Evolutionary conservation across 2,113 vertebrate species (phyloP).

Genomic region (Campylomormyrus numenius): DNA sequence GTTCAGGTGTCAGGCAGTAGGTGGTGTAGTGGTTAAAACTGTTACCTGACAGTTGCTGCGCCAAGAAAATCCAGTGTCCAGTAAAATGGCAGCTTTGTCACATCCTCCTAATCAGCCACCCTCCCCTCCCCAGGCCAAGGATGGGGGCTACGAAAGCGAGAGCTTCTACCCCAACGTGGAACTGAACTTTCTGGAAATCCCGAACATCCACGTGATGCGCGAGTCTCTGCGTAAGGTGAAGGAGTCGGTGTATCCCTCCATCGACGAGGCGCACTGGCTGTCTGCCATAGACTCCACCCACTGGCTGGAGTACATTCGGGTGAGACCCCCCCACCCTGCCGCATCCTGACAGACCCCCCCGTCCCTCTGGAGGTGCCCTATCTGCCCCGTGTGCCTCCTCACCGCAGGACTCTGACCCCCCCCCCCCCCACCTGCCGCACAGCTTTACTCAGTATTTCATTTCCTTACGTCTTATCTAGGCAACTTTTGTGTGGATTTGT

Average conservation of each 20-base stretch:
- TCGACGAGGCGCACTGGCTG: conserved; percentile 83
- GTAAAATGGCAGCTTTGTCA: neutral
- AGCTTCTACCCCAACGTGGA: conserved; percentile 84
- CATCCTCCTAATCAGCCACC: neutral
- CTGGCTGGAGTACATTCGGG: conserved; percentile 91
- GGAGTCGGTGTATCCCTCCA: conserved; percentile 83
- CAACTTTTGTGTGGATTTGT: neutral
- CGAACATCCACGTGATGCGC: conserved; percentile 95
- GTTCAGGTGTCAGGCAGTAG: neutral
- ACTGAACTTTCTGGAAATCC: conserved; percentile 86
- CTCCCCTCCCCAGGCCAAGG: conserved; percentile 72
- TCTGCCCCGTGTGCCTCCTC: neutral
- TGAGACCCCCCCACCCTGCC: conserved; percentile 42
- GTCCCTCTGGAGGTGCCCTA: neutral
- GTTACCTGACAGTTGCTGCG: neutral
- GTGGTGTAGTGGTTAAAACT: neutral
- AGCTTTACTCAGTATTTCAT: neutral
- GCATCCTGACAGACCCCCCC: conserved; percentile 10
- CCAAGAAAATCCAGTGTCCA: neutral
- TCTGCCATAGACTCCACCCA: conserved; percentile 83
- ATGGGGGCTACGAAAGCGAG: conserved; percentile 88
- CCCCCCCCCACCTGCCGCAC: no score
- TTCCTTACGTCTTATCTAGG: neutral
- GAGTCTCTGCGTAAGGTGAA: conserved; percentile 91
- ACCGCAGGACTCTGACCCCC: neutral